Percentiles rank a stretch among this genome's conserved stretches.
These are phyloP conservation scores for Pachycephus smyrnensis DNA, from an alignment of 2,888 invertebrate genomes.

Conservation along the genomic window DNA sequence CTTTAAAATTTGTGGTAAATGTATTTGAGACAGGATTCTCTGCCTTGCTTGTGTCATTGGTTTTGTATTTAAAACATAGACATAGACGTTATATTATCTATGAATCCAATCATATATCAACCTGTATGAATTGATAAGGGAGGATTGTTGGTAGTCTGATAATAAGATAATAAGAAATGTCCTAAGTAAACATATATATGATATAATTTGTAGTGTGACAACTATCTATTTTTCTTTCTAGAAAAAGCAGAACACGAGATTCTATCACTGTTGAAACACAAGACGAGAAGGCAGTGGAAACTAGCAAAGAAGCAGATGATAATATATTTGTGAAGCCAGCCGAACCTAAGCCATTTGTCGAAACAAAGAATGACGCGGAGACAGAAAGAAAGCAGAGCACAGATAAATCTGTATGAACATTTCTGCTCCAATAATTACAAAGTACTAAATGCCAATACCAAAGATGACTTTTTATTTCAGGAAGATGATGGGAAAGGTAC, in stretches of 20 bases:
- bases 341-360: constrained; percentile 50
- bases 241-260: constrained; percentile 57
- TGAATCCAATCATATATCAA: too few relatives aligned
- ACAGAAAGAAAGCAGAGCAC: constrained; percentile 41
- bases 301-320: constrained; percentile 41
- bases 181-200: too few relatives aligned
- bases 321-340: constrained; percentile 58
- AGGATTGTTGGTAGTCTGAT: too few relatives aligned
- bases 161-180: too few relatives aligned
- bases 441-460: too few relatives aligned
- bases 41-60: too few relatives aligned
- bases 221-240: constrained; percentile 21
- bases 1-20: too few relatives aligned
- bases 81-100: too few relatives aligned
- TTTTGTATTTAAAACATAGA: too few relatives aligned
- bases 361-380: constrained; percentile 44
- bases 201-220: too few relatives aligned
- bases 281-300: constrained; percentile 43
- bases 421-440: not conserved
- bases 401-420: constrained; percentile 47
- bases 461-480: constrained; percentile 50
- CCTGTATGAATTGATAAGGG: too few relatives aligned
- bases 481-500: constrained; percentile 63
- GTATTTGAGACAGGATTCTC: too few relatives aligned
- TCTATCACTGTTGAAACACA: constrained; percentile 41